Percentiles rank a stretch among this genome's conserved stretches.
These are phyloP conservation scores for Ashinkailepas kermadecensis DNA, from an alignment of 2,888 invertebrate genomes.

Conservation along the genomic window DNA sequence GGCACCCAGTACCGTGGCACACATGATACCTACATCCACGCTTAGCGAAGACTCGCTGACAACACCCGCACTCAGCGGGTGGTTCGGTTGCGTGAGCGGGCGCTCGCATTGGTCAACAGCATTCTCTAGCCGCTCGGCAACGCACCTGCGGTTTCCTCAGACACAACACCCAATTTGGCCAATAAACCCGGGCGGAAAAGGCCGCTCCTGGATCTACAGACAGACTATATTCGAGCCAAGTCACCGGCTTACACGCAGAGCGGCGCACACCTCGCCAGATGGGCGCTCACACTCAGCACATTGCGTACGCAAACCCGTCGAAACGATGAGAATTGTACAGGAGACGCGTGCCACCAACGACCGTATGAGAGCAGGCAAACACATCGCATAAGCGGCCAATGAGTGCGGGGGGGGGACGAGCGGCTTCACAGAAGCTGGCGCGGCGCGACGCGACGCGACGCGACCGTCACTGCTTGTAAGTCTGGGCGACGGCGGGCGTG, in stretches of 20 bases:
- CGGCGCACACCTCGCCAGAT: neutral
- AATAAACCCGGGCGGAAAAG: neutral
- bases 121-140: too few relatives aligned
- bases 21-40: too few relatives aligned
- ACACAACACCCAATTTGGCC: too few relatives aligned
- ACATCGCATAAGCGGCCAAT: slow-evolving; percentile 1
- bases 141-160: too few relatives aligned
- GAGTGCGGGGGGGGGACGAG: neutral
- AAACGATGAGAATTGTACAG: slow-evolving; percentile 21
- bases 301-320: neutral
- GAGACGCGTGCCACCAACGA: neutral
- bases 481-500: neutral
- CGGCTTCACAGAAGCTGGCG: slow-evolving; percentile 15
- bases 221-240: slow-evolving; percentile 18
- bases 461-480: neutral
- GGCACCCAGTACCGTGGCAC: too few relatives aligned
- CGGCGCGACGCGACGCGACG: neutral
- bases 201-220: neutral
- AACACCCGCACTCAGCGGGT: too few relatives aligned
- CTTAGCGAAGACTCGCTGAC: too few relatives aligned
- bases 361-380: neutral
- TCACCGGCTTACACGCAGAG: neutral
- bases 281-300: neutral
- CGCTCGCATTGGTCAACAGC: too few relatives aligned
- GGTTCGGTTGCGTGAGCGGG: too few relatives aligned